Evolutionary conservation across 2,113 vertebrate species (phyloP).

Genomic region (Myotis lucifugus): DNA sequence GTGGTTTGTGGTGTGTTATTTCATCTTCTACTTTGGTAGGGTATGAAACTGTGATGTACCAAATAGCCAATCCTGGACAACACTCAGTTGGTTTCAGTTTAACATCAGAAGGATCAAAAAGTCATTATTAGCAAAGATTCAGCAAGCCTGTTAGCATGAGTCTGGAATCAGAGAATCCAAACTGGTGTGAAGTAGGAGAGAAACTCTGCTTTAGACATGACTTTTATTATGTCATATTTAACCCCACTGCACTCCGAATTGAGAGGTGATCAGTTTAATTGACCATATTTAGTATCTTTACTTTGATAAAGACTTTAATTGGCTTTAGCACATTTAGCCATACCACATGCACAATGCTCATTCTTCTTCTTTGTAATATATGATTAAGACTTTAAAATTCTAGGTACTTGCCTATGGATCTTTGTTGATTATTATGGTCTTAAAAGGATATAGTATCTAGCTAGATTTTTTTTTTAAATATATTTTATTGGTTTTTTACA

Average conservation of each 20-base stretch:
- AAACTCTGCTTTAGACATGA: not conserved
- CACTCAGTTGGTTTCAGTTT: slow-evolving; percentile 61
- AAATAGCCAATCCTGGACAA: slow-evolving; percentile 52
- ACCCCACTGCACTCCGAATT: not conserved
- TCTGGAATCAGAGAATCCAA: not conserved
- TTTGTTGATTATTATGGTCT: slow-evolving; percentile 51
- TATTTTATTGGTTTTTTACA: no score
- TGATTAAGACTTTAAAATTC: slow-evolving; percentile 63
- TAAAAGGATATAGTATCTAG: not conserved
- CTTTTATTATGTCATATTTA: slow-evolving; percentile 48
- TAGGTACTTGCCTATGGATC: slow-evolving; percentile 28
- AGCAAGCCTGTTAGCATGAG: not conserved
- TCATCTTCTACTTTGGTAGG: not conserved
- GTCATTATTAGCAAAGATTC: slow-evolving; percentile 77
- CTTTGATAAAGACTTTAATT: slow-evolving; percentile 70
- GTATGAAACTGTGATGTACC: not conserved
- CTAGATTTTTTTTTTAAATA: slow-evolving; percentile 50
- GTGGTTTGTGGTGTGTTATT: slow-evolving; percentile 57
- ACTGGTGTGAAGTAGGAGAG: not conserved
- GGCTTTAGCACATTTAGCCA: slow-evolving; percentile 59
- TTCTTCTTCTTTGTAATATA: slow-evolving; percentile 55
- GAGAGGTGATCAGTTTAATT: not conserved
- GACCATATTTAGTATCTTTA: not conserved
- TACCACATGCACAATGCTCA: not conserved
- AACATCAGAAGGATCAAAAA: slow-evolving; percentile 74